A percentile compares a stretch with the other conserved stretches of the same genome.
phyloP scores from a whole-genome alignment of 2,888 invertebrate species.

The Isoperla grammatica region DNA sequence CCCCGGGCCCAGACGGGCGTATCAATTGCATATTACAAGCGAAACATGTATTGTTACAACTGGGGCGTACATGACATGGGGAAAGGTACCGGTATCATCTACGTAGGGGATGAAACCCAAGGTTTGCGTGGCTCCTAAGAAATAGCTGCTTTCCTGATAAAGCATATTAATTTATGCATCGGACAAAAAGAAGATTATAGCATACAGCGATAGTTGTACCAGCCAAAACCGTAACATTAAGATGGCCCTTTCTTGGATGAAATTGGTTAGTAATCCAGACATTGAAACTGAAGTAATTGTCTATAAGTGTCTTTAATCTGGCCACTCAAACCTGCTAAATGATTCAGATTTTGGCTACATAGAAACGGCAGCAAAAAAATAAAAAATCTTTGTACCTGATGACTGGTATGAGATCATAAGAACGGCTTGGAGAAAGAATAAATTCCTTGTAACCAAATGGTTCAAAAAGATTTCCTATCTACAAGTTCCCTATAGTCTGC shows the following conservation, averaged over 20 bases:
- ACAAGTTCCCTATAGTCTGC: too few relatives aligned
- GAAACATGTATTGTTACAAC: slow-evolving; percentile 35
- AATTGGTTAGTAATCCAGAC: slow-evolving; percentile 7
- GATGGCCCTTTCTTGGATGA: slow-evolving; percentile 32
- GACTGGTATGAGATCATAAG: too few relatives aligned
- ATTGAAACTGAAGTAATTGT: slow-evolving; percentile 4
- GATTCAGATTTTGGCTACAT: slow-evolving; percentile 31
- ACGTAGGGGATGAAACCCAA: slow-evolving; percentile 37
- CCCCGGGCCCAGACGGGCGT: too few relatives aligned
- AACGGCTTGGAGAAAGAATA: too few relatives aligned
- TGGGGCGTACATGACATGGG: slow-evolving; percentile 36
- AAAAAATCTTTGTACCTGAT: background rate
- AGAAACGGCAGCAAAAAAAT: slow-evolving; percentile 2
- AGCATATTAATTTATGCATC: slow-evolving; percentile 24
- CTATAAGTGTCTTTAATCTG: slow-evolving; percentile 31
- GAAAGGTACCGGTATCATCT: slow-evolving; percentile 34
- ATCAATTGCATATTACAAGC: slow-evolving; percentile 36
- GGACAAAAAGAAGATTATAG: slow-evolving; percentile 32
- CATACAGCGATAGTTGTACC: slow-evolving; percentile 36
- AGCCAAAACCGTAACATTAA: slow-evolving; percentile 38
- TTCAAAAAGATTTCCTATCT: too few relatives aligned
- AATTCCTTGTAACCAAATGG: too few relatives aligned
- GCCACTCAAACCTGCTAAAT: slow-evolving; percentile 32
- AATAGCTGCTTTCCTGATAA: slow-evolving; percentile 35
- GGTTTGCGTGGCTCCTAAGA: slow-evolving; percentile 37